Base-by-base conservation (phyloP, 2,888 invertebrate species). In the Drosophila imparisetae region DNA sequence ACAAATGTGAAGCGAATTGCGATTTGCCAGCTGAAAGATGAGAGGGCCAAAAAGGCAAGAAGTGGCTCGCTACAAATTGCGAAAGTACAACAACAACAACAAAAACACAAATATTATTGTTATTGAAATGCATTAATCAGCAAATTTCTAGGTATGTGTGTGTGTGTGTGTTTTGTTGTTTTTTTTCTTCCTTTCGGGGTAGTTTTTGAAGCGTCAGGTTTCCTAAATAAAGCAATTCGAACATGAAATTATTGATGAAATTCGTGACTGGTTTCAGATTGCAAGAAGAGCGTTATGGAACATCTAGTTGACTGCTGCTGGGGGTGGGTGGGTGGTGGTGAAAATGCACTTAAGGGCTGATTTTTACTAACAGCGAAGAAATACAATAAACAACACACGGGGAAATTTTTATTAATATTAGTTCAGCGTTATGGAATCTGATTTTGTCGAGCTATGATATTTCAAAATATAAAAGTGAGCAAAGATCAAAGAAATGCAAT, bases 1-100 rank as follows among this genome's bases (percentile, higher is more conserved):
- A 85, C 79, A 87, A 85, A 89, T 89, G 83, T 72, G 90, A 85
- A 85, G 78, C 80, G 85, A 90, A 89, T 90, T 79, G 80, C 71
- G 70, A 83, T 80, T 70, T 74, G 66, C 52, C 60, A 59, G 61
- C 53, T 68, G 72, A 48, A 54, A 74, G 60, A 66, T 65, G 76
- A 79, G 64, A 59, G 69, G 32, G 42, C 49, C 11, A 53, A 42
- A 30, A 15, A 29, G 49, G 49, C 48, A 68, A 61, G 48, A 48
- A 62, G 61, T 49, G 55, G 52, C 57, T 53, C 21, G 21, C 38
- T 60, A 29, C 30, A 40, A 38, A 30, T 55, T 55, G 55, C n/a
- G 2, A 38, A 52, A 34, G 29, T 24, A 52, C 40, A 53, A 45
- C 15, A 18, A 54, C 34, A 53, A 49, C n/a, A 64, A 48, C 5